A percentile compares a stretch with the other conserved stretches of the same genome.
phyloP scores from a whole-genome alignment of 2,888 invertebrate genomes.

The Tigriopus californicus region DNA sequence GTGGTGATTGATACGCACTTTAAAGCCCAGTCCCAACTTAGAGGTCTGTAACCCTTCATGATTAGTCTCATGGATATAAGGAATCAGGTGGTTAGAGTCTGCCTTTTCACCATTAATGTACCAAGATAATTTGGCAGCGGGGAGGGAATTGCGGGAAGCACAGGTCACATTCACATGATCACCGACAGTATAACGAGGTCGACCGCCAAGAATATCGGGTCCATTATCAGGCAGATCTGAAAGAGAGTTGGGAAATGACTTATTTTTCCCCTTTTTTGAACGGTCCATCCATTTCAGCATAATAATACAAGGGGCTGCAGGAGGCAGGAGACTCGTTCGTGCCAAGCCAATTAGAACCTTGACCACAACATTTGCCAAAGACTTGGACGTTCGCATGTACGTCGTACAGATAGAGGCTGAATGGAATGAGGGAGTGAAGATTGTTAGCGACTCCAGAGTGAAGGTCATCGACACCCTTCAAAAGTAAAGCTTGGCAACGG shows the following conservation, averaged over 20 bases:
- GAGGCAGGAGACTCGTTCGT: too few species aligned
- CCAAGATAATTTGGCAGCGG: constrained; percentile 8
- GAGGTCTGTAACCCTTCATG: neutral
- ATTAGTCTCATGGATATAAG: neutral
- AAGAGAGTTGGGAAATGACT: neutral
- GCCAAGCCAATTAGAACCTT: too few species aligned
- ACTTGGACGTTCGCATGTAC: too few species aligned
- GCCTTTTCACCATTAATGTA: constrained; percentile 13
- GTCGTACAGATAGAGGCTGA: too few species aligned
- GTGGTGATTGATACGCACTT: neutral
- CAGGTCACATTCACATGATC: constrained; percentile 9
- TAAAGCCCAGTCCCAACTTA: neutral
- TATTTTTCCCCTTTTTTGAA: too few species aligned
- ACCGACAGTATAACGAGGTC: constrained; percentile 4
- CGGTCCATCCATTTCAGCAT: too few species aligned
- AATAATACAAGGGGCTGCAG: too few species aligned
- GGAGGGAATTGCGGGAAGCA: constrained; percentile 3
- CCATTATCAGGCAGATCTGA: constrained; percentile 8
- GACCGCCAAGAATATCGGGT: constrained; percentile 5
- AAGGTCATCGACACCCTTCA: too few species aligned
- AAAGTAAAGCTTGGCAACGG: too few species aligned
- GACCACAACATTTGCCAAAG: too few species aligned
- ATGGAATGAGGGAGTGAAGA: too few species aligned
- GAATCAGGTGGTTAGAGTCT: neutral
- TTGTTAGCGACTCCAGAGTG: too few species aligned